phyloP scores from a whole-genome alignment of 2,888 invertebrate species.

The Coenonympha arcania region DNA sequence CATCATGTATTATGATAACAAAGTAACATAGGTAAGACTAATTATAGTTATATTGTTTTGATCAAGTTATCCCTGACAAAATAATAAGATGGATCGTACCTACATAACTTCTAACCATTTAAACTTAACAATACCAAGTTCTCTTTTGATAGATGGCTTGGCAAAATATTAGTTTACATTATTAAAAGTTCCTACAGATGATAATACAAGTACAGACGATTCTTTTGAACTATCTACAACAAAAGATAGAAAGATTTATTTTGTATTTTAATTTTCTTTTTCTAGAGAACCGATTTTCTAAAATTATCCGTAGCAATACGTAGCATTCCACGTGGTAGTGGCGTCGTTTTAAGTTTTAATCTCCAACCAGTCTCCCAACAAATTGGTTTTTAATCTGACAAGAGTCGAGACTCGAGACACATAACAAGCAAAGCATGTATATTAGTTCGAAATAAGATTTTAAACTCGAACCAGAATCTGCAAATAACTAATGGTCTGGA shows the following conservation, averaged over 20 bases:
- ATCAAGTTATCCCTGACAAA: background rate
- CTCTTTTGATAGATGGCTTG: background rate
- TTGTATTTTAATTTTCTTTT: background rate
- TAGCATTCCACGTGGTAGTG: too few species aligned
- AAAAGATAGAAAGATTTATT: too few species aligned
- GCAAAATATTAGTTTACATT: background rate
- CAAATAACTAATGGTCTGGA: too few species aligned
- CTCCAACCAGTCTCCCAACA: too few species aligned
- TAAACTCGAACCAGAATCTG: too few species aligned
- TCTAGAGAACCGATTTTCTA: background rate
- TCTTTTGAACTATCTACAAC: background rate
- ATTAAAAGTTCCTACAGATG: background rate
- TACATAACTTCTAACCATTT: background rate
- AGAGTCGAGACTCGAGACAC: too few species aligned
- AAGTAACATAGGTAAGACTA: too few species aligned
- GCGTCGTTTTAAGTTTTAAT: background rate
- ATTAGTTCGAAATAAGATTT: too few species aligned
- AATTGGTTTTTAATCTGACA: background rate
- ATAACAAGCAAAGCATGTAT: background rate
- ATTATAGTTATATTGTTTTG: too few species aligned
- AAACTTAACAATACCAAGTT: too few species aligned
- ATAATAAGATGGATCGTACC: background rate
- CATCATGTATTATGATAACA: too few species aligned
- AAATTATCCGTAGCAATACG: too few species aligned
- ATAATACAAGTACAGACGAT: background rate